Percentiles rank a stretch among this genome's conserved stretches.
These are phyloP conservation scores for Melanotaenia boesemani DNA, from an alignment of 2,797 vertebrate genomes.

Conservation along the genomic window DNA sequence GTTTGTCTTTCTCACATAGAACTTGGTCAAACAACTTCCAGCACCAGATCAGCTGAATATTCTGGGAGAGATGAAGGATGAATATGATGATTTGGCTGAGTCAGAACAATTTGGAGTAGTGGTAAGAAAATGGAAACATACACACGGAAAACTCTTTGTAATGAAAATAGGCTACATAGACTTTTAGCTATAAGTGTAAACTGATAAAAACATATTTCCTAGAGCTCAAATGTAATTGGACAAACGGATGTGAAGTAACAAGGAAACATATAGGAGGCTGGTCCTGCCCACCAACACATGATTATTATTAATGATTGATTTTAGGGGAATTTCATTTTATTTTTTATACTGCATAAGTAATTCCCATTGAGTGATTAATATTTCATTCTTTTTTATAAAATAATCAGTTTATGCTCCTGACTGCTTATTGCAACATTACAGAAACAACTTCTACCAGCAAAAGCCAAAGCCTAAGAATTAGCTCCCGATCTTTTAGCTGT, in stretches of 20 bases:
- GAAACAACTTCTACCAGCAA: background rate
- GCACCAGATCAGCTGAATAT: slow-evolving; percentile 81
- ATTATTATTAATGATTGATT: background rate
- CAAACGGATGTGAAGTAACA: background rate
- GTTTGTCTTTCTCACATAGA: slow-evolving; percentile 71
- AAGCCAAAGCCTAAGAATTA: background rate
- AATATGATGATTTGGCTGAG: slow-evolving; percentile 90
- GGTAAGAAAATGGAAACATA: slow-evolving; percentile 73
- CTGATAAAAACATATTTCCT: background rate
- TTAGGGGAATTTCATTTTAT: background rate
- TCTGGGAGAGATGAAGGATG: slow-evolving; percentile 87
- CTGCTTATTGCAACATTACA: background rate
- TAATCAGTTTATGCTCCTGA: no score
- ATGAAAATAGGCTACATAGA: background rate
- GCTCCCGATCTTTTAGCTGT: background rate
- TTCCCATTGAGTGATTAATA: background rate
- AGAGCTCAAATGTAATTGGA: background rate
- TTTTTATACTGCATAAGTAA: background rate
- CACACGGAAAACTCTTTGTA: background rate
- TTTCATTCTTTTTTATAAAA: background rate
- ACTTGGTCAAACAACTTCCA: slow-evolving; percentile 88
- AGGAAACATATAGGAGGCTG: background rate
- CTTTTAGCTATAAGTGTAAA: background rate
- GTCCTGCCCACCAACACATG: background rate
- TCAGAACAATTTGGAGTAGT: slow-evolving; percentile 90